Percentiles rank a stretch among this genome's conserved stretches.
These are phyloP conservation scores for Lagria hirta DNA, from an alignment of 2,888 invertebrate species.

Conservation along the genomic window DNA sequence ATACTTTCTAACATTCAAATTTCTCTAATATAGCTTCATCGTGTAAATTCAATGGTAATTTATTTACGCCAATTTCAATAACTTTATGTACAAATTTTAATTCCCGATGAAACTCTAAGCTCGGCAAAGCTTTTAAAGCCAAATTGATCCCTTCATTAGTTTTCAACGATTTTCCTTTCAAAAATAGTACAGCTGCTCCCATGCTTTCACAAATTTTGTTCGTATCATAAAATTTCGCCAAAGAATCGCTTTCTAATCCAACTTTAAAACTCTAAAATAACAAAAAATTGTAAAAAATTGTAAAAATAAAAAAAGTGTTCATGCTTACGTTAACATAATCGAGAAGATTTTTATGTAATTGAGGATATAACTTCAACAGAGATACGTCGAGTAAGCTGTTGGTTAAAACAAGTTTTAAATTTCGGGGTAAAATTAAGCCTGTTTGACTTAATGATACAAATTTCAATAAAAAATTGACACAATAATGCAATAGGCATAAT, in stretches of 20 bases:
- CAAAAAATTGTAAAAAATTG: constrained; percentile 24
- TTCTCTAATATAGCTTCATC: constrained; percentile 30
- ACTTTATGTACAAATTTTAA: constrained; percentile 55
- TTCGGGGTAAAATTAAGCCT: constrained; percentile 52
- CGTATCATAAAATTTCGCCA: constrained; percentile 54
- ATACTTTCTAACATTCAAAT: constrained; percentile 35
- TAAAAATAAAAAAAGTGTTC: constrained; percentile 6
- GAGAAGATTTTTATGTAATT: constrained; percentile 51
- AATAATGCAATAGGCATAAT: constrained; percentile 54
- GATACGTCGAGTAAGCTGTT: constrained; percentile 54
- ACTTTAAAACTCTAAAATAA: constrained; percentile 54
- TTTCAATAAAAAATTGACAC: constrained; percentile 49
- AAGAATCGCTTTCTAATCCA: constrained; percentile 45
- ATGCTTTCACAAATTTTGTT: constrained; percentile 54
- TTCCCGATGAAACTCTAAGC: constrained; percentile 63
- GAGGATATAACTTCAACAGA: constrained; percentile 54
- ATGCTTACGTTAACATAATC: constrained; percentile 53
- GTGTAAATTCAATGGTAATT: constrained; percentile 35
- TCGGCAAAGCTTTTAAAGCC: constrained; percentile 59
- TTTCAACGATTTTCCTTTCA: constrained; percentile 48
- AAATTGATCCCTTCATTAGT: constrained; percentile 51
- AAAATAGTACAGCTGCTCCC: constrained; percentile 53
- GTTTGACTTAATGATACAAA: constrained; percentile 54
- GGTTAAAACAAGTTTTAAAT: constrained; percentile 53
- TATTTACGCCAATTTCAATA: constrained; percentile 44